Conservation (phyloP, 2,888 invertebrate species). For the Ethmia dodecea region DNA sequence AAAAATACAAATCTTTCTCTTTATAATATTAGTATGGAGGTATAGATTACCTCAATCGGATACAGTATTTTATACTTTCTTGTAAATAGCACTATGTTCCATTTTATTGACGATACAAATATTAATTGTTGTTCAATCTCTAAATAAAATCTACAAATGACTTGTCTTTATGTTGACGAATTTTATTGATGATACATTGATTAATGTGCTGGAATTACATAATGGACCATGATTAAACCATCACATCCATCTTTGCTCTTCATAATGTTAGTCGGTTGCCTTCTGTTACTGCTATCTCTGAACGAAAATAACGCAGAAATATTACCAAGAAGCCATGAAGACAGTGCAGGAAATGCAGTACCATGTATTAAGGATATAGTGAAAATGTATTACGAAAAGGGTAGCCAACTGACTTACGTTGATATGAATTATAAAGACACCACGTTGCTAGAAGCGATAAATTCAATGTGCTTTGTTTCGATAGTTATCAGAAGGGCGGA, state of each 20-base stretch:
- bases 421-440: constrained; percentile 12
- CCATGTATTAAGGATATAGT: neutral
- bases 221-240: too few relatives aligned
- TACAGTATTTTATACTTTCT: too few relatives aligned
- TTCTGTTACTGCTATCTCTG: neutral
- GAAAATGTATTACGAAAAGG: neutral
- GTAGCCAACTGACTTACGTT: constrained; percentile 15
- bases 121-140: too few relatives aligned
- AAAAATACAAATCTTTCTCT: too few relatives aligned
- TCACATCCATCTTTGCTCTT: neutral
- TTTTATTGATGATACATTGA: too few relatives aligned
- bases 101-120: too few relatives aligned
- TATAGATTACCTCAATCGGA: too few relatives aligned
- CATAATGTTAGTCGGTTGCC: neutral
- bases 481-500: constrained; percentile 9
- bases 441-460: constrained; percentile 10
- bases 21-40: too few relatives aligned
- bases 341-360: neutral
- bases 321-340: neutral
- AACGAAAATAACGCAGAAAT: neutral
- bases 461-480: constrained; percentile 1
- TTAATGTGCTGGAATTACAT: too few relatives aligned
- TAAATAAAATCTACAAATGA: too few relatives aligned
- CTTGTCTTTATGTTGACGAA: too few relatives aligned
- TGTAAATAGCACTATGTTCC: too few relatives aligned